Conservation (phyloP, 2,888 invertebrate species). For the Muschampia plurimacula region DNA sequence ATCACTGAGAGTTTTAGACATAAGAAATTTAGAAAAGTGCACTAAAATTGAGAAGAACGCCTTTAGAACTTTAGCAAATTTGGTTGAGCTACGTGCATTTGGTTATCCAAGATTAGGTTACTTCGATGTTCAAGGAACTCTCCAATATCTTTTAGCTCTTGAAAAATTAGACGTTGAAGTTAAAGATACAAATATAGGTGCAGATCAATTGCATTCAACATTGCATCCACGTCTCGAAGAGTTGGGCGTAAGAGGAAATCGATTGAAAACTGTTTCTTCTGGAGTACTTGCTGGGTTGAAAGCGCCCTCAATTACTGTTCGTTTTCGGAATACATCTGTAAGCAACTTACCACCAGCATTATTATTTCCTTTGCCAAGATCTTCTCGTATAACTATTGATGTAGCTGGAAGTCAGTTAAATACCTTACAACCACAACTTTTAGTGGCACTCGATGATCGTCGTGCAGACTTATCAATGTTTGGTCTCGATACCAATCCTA, state of each 20-base stretch:
- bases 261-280: slow-evolving; percentile 91
- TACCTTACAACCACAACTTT: slow-evolving; percentile 91
- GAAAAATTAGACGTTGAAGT: slow-evolving; percentile 94
- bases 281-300: slow-evolving; percentile 94
- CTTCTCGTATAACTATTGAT: slow-evolving; percentile 92
- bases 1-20: slow-evolving; percentile 87
- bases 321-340: slow-evolving; percentile 92
- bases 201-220: slow-evolving; percentile 92
- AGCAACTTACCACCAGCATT: slow-evolving; percentile 92
- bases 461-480: slow-evolving; percentile 90
- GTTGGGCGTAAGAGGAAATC: slow-evolving; percentile 90
- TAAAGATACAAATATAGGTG: slow-evolving; percentile 92
- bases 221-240: slow-evolving; percentile 92
- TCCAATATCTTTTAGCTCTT: slow-evolving; percentile 90
- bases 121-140: slow-evolving; percentile 93
- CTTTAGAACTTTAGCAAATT: slow-evolving; percentile 89
- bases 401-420: slow-evolving; percentile 91
- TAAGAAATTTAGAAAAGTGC: slow-evolving; percentile 89
- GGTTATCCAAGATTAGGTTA: slow-evolving; percentile 93
- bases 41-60: slow-evolving; percentile 93
- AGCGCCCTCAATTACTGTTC: slow-evolving; percentile 89
- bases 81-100: slow-evolving; percentile 89
- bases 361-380: slow-evolving; percentile 94
- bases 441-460: slow-evolving; percentile 93
- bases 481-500: slow-evolving; percentile 92